Percentiles rank a stretch among this genome's conserved stretches.
Conservation (phyloP, 2,113 vertebrate genomes). For the Amazona vittata region DNA sequence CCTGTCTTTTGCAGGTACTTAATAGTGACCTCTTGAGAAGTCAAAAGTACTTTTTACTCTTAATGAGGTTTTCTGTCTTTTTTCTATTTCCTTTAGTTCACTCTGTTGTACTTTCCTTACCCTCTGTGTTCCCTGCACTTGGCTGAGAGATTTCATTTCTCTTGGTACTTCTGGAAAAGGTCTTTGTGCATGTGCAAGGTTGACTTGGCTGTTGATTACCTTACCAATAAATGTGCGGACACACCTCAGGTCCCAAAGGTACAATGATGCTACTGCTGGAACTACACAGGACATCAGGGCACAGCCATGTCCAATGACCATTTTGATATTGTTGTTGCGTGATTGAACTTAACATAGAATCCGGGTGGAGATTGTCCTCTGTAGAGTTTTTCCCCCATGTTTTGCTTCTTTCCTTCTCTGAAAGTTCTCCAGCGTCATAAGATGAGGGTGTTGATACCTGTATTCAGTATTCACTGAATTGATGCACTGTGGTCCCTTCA, state of each 20-base stretch:
- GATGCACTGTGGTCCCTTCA: background rate
- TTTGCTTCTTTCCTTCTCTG: background rate
- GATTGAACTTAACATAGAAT: background rate
- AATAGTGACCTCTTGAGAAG: background rate
- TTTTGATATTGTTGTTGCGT: background rate
- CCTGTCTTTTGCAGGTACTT: background rate
- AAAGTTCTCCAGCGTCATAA: background rate
- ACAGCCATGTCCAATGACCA: background rate
- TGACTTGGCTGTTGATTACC: background rate
- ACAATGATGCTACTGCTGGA: background rate
- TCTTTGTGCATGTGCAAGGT: background rate
- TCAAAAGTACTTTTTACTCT: background rate
- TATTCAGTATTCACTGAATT: background rate
- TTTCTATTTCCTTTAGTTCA: slow-evolving; percentile 26
- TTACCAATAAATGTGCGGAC: background rate
- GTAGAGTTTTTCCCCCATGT: background rate
- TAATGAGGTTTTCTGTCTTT: slow-evolving; percentile 13
- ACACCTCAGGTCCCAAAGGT: background rate
- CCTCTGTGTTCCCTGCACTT: background rate
- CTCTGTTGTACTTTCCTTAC: background rate
- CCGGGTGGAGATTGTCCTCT: background rate
- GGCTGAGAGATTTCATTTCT: background rate
- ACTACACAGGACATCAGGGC: background rate
- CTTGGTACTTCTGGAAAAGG: background rate
- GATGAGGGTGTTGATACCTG: background rate